These are phyloP conservation scores for Hyla sarda DNA, from an alignment of 2,113 vertebrate species.

Conservation along the genomic window DNA sequence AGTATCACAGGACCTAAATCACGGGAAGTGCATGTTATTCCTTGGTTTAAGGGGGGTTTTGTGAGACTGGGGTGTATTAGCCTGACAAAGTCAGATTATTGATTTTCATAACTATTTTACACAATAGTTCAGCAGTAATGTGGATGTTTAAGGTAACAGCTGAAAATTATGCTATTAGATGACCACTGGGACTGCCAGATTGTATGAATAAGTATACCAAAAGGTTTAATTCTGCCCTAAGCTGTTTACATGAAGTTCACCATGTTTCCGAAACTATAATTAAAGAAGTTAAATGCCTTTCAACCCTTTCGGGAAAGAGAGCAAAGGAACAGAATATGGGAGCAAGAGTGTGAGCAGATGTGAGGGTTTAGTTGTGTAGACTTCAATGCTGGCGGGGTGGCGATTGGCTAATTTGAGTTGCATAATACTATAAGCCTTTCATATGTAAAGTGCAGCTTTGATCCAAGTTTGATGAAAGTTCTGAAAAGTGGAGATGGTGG, in stretches of 20 bases:
- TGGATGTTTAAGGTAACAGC: background rate
- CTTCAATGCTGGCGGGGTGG: conserved; percentile 70
- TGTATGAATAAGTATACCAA: background rate
- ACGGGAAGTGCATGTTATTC: conserved; percentile 23
- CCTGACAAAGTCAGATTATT: conserved; percentile 79
- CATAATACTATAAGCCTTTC: conserved; percentile 76
- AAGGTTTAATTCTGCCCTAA: background rate
- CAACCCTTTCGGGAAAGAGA: conserved; percentile 33
- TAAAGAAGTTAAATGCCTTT: conserved; percentile 65
- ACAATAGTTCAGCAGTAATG: conserved; percentile 71
- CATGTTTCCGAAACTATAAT: conserved; percentile 33
- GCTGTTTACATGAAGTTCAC: background rate
- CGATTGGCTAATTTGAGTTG: conserved; percentile 74
- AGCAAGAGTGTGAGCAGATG: conserved; percentile 74
- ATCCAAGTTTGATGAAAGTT: conserved; percentile 77
- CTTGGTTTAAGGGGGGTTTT: conserved; percentile 35
- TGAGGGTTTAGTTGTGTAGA: conserved; percentile 70
- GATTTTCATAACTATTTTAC: conserved; percentile 78
- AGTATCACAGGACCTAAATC: conserved; percentile 36
- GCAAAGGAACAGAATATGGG: conserved; percentile 66
- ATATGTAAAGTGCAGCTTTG: conserved; percentile 80
- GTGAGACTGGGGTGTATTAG: conserved; percentile 64
- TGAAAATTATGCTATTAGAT: background rate
- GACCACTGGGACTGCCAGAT: background rate
- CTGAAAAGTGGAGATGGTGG: conserved; percentile 71